These are phyloP conservation scores for Hydrotaea cyrtoneurina DNA, from an alignment of 2,888 invertebrate genomes.

Conservation along the genomic window DNA sequence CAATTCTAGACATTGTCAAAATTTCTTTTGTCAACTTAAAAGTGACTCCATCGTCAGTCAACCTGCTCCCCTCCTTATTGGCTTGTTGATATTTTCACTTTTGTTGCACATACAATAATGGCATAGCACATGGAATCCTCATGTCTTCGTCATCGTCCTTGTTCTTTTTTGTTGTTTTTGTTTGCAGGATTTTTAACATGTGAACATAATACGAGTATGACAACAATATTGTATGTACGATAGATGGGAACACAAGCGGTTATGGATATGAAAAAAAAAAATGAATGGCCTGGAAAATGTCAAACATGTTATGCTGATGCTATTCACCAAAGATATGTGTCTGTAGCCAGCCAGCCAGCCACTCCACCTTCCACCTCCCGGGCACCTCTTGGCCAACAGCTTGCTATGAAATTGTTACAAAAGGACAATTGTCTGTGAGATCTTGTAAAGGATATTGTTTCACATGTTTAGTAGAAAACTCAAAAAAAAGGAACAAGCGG, in stretches of 20 bases:
- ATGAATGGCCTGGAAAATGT: slow-evolving; percentile 65
- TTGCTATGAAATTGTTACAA: slow-evolving; percentile 32
- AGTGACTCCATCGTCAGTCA: slow-evolving; percentile 64
- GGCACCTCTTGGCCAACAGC: background rate
- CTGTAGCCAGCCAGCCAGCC: background rate
- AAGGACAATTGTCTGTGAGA: slow-evolving; percentile 46
- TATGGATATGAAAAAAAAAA: slow-evolving; percentile 50
- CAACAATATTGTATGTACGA: slow-evolving; percentile 36
- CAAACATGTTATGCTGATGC: slow-evolving; percentile 63
- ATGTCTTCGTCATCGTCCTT: slow-evolving; percentile 48
- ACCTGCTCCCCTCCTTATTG: slow-evolving; percentile 8
- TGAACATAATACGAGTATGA: slow-evolving; percentile 20
- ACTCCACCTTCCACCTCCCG: background rate
- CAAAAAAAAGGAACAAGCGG: background rate
- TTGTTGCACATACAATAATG: slow-evolving; percentile 55
- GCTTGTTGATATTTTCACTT: slow-evolving; percentile 51
- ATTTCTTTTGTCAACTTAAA: slow-evolving; percentile 70
- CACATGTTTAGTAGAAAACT: slow-evolving; percentile 18
- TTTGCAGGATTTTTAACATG: slow-evolving; percentile 6
- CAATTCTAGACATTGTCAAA: slow-evolving; percentile 69
- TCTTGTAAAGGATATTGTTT: slow-evolving; percentile 50
- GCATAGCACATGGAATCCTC: slow-evolving; percentile 29
- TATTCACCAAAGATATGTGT: slow-evolving; percentile 56
- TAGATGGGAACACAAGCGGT: slow-evolving; percentile 23
- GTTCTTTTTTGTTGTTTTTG: slow-evolving; percentile 38